Evolutionary conservation across 2,113 vertebrate species (phyloP).

Genomic region (Lophochroa leadbeateri): DNA sequence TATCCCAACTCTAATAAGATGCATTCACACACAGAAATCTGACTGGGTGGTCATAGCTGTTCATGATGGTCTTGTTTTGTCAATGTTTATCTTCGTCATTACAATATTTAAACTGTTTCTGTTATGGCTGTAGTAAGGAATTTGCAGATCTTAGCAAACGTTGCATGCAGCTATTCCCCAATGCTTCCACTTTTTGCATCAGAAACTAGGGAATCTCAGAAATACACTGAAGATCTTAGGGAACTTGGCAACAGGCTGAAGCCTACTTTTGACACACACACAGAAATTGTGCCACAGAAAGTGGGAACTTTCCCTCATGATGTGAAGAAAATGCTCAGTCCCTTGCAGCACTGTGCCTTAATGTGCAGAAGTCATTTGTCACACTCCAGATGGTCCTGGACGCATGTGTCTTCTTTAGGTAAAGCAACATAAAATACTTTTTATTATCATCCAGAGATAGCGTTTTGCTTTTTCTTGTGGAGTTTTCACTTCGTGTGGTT

Average conservation of each 20-base stretch:
- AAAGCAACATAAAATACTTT: conserved; percentile 14
- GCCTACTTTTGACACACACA: background rate
- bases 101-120: background rate
- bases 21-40: background rate
- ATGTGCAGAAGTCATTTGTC: background rate
- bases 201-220: background rate
- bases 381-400: background rate
- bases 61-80: background rate
- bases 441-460: background rate
- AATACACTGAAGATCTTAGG: background rate
- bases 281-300: background rate
- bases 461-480: background rate
- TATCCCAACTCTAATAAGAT: background rate
- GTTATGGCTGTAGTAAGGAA: background rate
- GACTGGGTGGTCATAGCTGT: background rate
- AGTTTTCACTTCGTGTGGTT: background rate
- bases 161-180: background rate
- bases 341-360: background rate
- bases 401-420: background rate
- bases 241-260: background rate
- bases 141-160: accelerated
- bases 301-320: background rate
- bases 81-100: background rate
- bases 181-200: background rate
- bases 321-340: background rate